phyloP scores from a whole-genome alignment of 23 tunicate genomes.

The Halocynthia roretzi region DNA sequence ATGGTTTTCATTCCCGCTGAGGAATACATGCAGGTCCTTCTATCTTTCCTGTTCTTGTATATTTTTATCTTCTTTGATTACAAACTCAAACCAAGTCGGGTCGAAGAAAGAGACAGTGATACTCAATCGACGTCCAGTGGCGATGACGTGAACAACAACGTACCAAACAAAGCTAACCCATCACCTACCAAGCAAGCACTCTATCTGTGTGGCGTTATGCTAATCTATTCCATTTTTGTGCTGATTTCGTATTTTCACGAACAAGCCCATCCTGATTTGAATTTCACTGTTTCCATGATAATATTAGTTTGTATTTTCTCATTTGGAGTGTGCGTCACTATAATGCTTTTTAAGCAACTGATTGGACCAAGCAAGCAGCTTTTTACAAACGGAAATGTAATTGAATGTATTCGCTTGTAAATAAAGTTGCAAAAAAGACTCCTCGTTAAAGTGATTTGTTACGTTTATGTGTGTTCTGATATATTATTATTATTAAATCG shows the following conservation, averaged over 20 bases:
- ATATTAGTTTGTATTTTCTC: conserved; percentile 55
- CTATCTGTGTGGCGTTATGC: conserved; percentile 36
- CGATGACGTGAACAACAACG: background rate
- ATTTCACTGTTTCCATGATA: conserved; percentile 54
- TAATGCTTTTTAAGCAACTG: conserved; percentile 63
- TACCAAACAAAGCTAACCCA: background rate
- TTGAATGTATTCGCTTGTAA: no score
- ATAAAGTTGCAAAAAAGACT: no score
- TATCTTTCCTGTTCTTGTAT: conserved; percentile 75
- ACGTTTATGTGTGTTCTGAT: no score
- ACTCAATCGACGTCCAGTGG: background rate
- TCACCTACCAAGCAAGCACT: conserved; percentile 67
- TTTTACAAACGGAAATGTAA: background rate
- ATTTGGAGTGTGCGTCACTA: conserved; percentile 40
- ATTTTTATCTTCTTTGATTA: conserved; percentile 49
- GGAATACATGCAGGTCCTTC: conserved; percentile 55
- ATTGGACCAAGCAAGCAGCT: conserved; percentile 48
- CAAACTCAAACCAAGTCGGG: background rate
- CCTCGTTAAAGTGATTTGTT: no score
- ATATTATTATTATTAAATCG: no score
- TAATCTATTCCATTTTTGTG: conserved; percentile 59
- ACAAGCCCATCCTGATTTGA: conserved; percentile 1
- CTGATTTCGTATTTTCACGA: conserved; percentile 34
- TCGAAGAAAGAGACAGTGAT: background rate
- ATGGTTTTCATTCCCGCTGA: conserved; percentile 88